Conservation (phyloP, 1,140 invertebrate genomes). For the Aporrectodea caliginosa region DNA sequence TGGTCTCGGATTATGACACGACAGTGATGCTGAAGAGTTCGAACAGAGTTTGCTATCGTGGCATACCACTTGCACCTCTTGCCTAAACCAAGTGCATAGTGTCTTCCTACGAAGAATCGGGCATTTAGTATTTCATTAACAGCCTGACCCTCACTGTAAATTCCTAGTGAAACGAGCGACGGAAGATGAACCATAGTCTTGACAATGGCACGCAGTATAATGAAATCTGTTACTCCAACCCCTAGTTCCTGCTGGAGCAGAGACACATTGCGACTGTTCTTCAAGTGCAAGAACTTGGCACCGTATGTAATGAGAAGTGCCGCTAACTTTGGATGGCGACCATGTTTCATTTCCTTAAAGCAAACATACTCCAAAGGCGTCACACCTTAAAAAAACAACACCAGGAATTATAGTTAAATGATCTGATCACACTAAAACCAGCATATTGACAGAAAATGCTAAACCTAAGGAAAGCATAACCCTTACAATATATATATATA, state of each 20-base stretch:
- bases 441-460: too few relatives aligned
- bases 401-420: too few relatives aligned
- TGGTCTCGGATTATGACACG: slow-evolving; percentile 42
- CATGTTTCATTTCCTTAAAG: slow-evolving; percentile 44
- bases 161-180: background rate
- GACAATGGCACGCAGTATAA: slow-evolving; percentile 45
- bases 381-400: slow-evolving; percentile 37
- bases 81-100: background rate
- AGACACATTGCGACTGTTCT: slow-evolving; percentile 40
- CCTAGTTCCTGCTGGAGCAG: slow-evolving; percentile 43
- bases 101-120: background rate
- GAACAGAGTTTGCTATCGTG: slow-evolving; percentile 36
- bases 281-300: slow-evolving; percentile 41
- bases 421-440: too few relatives aligned
- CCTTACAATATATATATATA: too few relatives aligned
- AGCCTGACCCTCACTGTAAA: background rate
- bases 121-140: background rate
- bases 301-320: slow-evolving; percentile 48
- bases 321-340: slow-evolving; percentile 44
- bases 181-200: slow-evolving; percentile 22
- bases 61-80: slow-evolving; percentile 44
- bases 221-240: slow-evolving; percentile 35
- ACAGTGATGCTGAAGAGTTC: slow-evolving; percentile 49
- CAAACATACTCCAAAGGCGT: slow-evolving; percentile 50
- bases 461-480: too few relatives aligned